Percentiles rank a stretch among this genome's conserved stretches.
Evolutionary conservation across 2,113 vertebrate species (phyloP).

Genomic region (Mobula hypostoma): DNA sequence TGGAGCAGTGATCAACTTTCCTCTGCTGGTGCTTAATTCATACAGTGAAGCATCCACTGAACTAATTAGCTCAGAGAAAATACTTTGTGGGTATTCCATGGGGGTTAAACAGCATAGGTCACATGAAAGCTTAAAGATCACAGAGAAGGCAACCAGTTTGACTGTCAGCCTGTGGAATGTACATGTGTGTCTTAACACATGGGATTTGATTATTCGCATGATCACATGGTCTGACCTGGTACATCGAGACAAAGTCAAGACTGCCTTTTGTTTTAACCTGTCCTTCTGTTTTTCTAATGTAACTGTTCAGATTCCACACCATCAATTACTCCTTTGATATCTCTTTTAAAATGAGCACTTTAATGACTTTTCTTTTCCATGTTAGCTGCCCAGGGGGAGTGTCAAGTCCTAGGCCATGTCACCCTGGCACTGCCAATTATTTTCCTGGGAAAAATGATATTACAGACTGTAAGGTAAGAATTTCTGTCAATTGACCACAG

Average conservation of each 20-base stretch:
- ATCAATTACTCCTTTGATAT: not conserved
- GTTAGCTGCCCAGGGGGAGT: conserved; percentile 61
- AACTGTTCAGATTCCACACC: not conserved
- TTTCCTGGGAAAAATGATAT: conserved; percentile 52
- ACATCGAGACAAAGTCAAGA: not conserved
- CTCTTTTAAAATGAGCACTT: not conserved
- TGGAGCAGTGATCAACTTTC: not conserved
- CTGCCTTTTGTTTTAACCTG: not conserved
- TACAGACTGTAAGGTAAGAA: conserved; percentile 64
- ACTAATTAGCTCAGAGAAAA: not conserved
- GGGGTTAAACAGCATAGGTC: too few relatives aligned
- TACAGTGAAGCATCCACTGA: not conserved
- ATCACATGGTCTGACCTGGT: not conserved
- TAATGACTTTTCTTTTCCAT: conserved; percentile 17
- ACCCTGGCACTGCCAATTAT: conserved; percentile 57
- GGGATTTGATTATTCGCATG: not conserved
- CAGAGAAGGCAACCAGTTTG: not conserved
- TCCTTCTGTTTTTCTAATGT: not conserved
- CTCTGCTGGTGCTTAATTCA: not conserved
- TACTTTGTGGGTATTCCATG: not conserved
- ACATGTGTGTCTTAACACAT: not conserved
- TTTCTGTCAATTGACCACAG: not conserved
- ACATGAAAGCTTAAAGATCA: not conserved
- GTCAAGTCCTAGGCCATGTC: conserved; percentile 59
- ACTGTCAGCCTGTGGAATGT: not conserved